Percentiles rank a stretch among this genome's conserved stretches.
Evolutionary conservation across 2,888 invertebrate genomes (phyloP).

Genomic region (Cremastinae sp.): DNA sequence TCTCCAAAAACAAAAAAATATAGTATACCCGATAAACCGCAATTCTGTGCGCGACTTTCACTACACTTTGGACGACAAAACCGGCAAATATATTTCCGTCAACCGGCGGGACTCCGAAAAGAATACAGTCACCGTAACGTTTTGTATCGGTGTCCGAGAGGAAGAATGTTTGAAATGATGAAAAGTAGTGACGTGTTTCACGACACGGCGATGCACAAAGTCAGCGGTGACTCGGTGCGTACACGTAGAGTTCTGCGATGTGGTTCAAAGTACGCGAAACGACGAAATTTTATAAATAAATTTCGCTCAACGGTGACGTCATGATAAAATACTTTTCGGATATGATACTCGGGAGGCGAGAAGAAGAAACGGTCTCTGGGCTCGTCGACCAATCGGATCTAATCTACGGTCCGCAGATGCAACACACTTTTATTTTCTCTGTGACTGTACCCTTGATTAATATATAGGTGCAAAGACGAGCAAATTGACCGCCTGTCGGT

Average conservation of each 20-base stretch:
- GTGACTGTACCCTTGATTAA: slow-evolving; percentile 24
- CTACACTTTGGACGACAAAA: neutral
- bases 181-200: neutral
- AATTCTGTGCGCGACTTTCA: neutral
- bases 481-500: neutral
- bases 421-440: neutral
- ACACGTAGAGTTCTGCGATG: slow-evolving; percentile 35
- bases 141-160: neutral
- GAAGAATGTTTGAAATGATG: neutral
- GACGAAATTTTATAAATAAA: slow-evolving; percentile 68
- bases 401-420: neutral
- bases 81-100: neutral
- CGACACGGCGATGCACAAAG: neutral
- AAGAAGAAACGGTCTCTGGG: neutral
- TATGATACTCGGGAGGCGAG: neutral
- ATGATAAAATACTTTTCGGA: slow-evolving; percentile 31
- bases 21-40: neutral
- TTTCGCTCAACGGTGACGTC: slow-evolving; percentile 62
- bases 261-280: slow-evolving; percentile 68
- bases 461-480: slow-evolving; percentile 11
- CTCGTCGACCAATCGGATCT: slow-evolving; percentile 21
- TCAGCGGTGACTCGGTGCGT: slow-evolving; percentile 8
- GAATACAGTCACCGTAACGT: neutral
- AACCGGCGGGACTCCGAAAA: slow-evolving; percentile 13
- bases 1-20: no score